Base-by-base conservation (phyloP, 2,888 invertebrate genomes). In the Zygogramma bicolorata region DNA sequence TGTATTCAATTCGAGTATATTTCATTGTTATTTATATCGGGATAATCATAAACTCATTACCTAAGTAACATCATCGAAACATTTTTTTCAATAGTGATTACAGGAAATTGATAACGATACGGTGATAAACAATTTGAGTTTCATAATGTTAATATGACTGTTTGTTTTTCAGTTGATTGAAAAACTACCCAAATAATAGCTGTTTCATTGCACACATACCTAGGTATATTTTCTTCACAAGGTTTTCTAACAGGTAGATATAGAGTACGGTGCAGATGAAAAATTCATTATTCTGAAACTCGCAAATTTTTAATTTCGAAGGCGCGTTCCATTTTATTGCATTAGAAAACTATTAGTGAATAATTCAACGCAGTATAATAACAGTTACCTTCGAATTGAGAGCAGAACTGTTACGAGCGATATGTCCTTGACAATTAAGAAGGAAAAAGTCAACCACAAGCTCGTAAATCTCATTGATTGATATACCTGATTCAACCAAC, bases 361-460 rank as follows among this genome's bases (percentile, higher is more conserved):
- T 69, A 34, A 38, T 61, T n/a, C n/a, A n/a, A n/a, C n/a, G n/a
- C n/a, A n/a, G n/a, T n/a, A n/a, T n/a, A n/a, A n/a, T n/a, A n/a
- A n/a, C n/a, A n/a, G n/a, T n/a, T n/a, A n/a, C n/a, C n/a, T n/a
- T n/a, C n/a, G n/a, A n/a, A n/a, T n/a, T n/a, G n/a, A n/a, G n/a
- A n/a, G 27, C 53, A 53, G 53, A 27, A 53, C 53, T 27, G 53
- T 25, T 53, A 53, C 40, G 40, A 53, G n/a, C 13, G 38, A 57
- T 68, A 57, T 68, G 71, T 75, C 71, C 75, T 75, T 72, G 70
- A 72, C 61, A 57, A 70, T 65, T 27, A 61, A 63, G 58, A 60
- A 46, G 53, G 46, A 65, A 70, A 73, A 70, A 70, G 15, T 57
- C 27, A 38, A 65, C 68, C 34, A 62, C 68, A 58, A 58, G 46